A percentile compares a stretch with the other conserved stretches of the same genome.
Conservation (phyloP, 2,888 invertebrate genomes). For the Temnothorax unifasciatus region DNA sequence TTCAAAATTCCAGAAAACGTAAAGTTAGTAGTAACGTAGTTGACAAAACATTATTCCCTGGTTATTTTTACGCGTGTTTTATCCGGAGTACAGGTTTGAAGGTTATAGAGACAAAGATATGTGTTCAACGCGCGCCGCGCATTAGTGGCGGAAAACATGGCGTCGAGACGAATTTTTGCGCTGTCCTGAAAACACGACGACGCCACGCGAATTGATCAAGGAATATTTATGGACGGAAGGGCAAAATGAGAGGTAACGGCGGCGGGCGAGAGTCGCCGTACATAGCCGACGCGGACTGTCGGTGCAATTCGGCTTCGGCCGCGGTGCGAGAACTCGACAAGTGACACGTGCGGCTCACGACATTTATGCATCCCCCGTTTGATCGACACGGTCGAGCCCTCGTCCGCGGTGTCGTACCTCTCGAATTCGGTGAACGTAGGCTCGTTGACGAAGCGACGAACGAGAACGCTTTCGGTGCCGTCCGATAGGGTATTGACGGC, state of each 20-base stretch:
- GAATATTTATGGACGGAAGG: slow-evolving; percentile 16
- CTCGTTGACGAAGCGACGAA: slow-evolving; percentile 53
- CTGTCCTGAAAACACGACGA: background rate
- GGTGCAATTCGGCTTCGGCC: slow-evolving; percentile 29
- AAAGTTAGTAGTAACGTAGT: background rate
- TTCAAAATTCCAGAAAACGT: background rate
- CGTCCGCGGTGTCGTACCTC: slow-evolving; percentile 33
- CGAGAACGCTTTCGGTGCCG: slow-evolving; percentile 8
- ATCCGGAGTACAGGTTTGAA: background rate
- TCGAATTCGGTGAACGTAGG: slow-evolving; percentile 9
- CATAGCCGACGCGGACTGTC: slow-evolving; percentile 20
- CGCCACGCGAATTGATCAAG: background rate
- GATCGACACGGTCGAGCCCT: slow-evolving; percentile 37
- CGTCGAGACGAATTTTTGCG: background rate
- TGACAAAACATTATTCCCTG: background rate
- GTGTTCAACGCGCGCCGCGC: background rate
- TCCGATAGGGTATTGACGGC: slow-evolving; percentile 12
- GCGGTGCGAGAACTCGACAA: slow-evolving; percentile 24
- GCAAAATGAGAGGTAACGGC: background rate
- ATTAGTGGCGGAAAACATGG: slow-evolving; percentile 16
- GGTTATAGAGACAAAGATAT: background rate
- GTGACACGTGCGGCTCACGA: slow-evolving; percentile 47
- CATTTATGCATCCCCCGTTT: slow-evolving; percentile 32
- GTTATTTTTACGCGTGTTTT: background rate
- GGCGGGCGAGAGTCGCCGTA: background rate